Conservation (phyloP, 92 coral and sea anemone species). For the Virgularia gustaviana region DNA sequence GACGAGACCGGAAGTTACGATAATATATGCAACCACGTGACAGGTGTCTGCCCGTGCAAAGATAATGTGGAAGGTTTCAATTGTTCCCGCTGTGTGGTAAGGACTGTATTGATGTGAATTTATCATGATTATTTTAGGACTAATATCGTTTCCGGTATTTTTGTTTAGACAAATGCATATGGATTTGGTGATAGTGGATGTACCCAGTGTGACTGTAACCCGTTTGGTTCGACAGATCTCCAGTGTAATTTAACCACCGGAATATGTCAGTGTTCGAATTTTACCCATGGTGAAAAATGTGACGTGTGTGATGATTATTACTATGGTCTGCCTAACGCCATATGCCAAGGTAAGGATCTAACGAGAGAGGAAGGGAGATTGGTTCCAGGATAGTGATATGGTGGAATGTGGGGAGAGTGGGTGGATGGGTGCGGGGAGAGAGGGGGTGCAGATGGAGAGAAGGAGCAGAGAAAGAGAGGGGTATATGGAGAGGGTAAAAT, state of each 20-base stretch:
- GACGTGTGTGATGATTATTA: conserved; percentile 66
- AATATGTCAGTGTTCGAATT: conserved; percentile 70
- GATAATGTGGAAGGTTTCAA: conserved; percentile 64
- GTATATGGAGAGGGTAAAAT: too few species aligned
- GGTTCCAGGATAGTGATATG: neutral
- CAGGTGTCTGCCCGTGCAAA: conserved; percentile 81
- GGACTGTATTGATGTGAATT: neutral
- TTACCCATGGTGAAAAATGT: conserved; percentile 78
- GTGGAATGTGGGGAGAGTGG: too few species aligned
- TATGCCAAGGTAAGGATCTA: conserved; percentile 64
- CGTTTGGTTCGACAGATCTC: conserved; percentile 65
- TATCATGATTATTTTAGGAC: neutral
- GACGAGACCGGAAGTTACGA: conserved; percentile 70
- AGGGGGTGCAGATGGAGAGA: too few species aligned
- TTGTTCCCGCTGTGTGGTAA: conserved; percentile 90
- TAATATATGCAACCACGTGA: conserved; percentile 74
- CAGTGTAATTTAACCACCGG: conserved; percentile 96
- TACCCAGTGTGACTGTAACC: conserved; percentile 71
- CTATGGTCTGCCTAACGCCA: conserved; percentile 78
- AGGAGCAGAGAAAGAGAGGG: too few species aligned
- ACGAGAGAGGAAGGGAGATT: too few species aligned
- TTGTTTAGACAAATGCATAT: conserved; percentile 63
- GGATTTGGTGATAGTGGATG: conserved; percentile 82
- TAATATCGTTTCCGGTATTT: neutral
- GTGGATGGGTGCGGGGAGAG: too few species aligned